Percentiles rank a stretch among this genome's conserved stretches.
Evolutionary conservation across 2,113 vertebrate species (phyloP).

Genomic region (Cettia cetti): DNA sequence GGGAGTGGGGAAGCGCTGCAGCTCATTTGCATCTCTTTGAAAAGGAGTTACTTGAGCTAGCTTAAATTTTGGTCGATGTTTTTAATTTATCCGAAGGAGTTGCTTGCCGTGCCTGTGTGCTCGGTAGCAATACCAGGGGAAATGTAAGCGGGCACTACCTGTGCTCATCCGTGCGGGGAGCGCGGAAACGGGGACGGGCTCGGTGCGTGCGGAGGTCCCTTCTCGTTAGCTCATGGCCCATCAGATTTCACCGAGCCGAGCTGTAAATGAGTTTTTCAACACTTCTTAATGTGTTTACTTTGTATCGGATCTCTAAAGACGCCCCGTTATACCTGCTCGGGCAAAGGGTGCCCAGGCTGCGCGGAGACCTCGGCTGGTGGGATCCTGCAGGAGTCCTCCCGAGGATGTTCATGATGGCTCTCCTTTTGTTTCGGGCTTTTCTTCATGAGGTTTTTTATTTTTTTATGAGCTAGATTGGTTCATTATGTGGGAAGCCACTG

Average conservation of each 20-base stretch:
- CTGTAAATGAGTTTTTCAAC: not conserved
- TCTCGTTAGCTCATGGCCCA: not conserved
- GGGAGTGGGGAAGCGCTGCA: not conserved
- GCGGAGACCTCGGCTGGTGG: fast-evolving
- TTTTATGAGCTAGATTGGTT: not conserved
- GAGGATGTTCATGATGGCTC: not conserved
- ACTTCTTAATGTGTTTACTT: not conserved
- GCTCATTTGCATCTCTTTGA: not conserved
- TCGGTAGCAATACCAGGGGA: not conserved
- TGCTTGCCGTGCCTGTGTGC: not conserved
- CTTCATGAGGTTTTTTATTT: not conserved
- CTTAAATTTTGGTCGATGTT: not conserved
- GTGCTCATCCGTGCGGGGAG: not conserved
- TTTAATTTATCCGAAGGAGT: not conserved
- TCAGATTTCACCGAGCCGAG: not conserved
- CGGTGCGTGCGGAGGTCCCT: not conserved
- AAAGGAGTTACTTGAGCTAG: not conserved
- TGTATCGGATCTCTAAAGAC: not conserved
- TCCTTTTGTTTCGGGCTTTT: not conserved
- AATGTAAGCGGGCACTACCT: not conserved
- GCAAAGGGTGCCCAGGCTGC: not conserved
- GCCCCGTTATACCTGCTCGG: not conserved
- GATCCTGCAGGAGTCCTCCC: not conserved
- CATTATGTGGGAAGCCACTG: not conserved
- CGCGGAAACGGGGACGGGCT: not conserved